Evolutionary conservation across 2,888 invertebrate genomes (phyloP).

Genomic region (Notodonta ziczac): DNA sequence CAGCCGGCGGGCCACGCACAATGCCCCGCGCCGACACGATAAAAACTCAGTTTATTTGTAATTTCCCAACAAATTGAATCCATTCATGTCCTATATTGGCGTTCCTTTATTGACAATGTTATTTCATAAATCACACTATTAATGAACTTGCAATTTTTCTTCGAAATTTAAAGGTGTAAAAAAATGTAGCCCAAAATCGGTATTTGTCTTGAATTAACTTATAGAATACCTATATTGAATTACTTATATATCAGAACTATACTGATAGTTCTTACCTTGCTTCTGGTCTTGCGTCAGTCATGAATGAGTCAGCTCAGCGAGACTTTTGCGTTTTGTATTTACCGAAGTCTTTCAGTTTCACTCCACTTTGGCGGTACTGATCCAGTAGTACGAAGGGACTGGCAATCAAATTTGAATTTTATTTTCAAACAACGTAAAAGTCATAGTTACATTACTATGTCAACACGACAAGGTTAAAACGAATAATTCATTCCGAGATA

Average conservation of each 20-base stretch:
- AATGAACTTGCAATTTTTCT: background rate
- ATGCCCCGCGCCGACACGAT: conserved; percentile 26
- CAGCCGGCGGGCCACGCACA: conserved; percentile 18
- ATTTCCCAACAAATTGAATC: conserved; percentile 36
- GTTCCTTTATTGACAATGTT: background rate
- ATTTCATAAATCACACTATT: background rate
- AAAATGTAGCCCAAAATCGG: too few species aligned
- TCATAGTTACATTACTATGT: background rate
- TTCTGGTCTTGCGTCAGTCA: too few species aligned
- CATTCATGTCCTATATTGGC: conserved; percentile 25
- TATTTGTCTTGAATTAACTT: too few species aligned
- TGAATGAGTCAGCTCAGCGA: too few species aligned
- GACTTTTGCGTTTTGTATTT: too few species aligned
- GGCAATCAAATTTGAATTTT: background rate
- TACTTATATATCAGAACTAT: too few species aligned
- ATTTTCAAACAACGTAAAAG: background rate
- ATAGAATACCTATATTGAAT: too few species aligned
- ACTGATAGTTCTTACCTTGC: too few species aligned
- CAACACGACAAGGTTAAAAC: background rate
- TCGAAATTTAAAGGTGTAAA: too few species aligned
- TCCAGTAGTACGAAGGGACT: background rate
- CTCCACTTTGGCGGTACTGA: too few species aligned
- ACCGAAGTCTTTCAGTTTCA: too few species aligned
- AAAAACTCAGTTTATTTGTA: conserved; percentile 35
- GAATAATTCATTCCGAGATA: background rate